Percentiles rank a stretch among this genome's conserved stretches.
Evolutionary conservation across 1,140 invertebrate genomes (phyloP).

Genomic region (Brachionus manjavacas): DNA sequence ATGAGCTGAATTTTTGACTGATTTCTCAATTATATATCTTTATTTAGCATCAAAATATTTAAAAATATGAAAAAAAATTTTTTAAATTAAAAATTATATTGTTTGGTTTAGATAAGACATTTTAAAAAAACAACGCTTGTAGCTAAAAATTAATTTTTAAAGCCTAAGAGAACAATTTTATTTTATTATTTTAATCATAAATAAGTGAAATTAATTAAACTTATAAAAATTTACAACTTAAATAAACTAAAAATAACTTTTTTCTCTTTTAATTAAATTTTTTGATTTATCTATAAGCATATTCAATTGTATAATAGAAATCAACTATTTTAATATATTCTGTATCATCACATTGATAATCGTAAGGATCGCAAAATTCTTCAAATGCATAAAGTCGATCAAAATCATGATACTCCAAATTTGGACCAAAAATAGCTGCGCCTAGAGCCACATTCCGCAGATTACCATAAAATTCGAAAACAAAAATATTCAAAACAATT

Average conservation of each 20-base stretch:
- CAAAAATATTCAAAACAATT: background rate
- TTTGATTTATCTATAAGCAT: background rate
- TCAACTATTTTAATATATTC: background rate
- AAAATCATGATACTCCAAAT: background rate
- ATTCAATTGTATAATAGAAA: conserved; percentile 3
- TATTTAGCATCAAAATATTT: too few species aligned
- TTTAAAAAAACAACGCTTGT: too few species aligned
- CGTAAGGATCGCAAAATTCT: conserved; percentile 8
- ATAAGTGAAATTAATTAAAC: background rate
- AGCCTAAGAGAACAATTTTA: too few species aligned
- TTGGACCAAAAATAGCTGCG: background rate
- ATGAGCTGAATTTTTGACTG: too few species aligned
- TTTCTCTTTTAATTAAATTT: background rate
- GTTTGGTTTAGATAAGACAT: too few species aligned
- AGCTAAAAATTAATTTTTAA: too few species aligned
- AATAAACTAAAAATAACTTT: background rate
- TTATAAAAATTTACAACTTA: background rate
- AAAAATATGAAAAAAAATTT: too few species aligned
- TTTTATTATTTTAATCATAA: too few species aligned
- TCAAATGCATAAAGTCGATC: background rate
- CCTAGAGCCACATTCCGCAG: background rate
- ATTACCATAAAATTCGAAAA: background rate
- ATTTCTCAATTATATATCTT: too few species aligned
- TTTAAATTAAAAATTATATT: too few species aligned
- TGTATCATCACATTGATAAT: conserved; percentile 19